Evolutionary conservation across 2,797 vertebrate genomes (phyloP).

Genomic region (Acanthurus leucopareius): DNA sequence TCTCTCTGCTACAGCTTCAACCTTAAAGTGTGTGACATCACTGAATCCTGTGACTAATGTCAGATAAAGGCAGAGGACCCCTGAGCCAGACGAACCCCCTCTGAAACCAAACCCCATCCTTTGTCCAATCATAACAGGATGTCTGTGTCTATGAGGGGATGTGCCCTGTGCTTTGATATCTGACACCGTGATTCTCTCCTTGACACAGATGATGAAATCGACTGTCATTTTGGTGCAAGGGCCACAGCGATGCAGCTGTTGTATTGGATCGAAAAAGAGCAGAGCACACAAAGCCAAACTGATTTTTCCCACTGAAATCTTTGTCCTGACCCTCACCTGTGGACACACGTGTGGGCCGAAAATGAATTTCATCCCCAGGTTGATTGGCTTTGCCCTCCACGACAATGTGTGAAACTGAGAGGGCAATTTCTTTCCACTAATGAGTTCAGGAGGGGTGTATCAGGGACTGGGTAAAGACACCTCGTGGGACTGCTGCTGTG

Average conservation of each 20-base stretch:
- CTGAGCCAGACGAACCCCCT: constrained; percentile 39
- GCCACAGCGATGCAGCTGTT: constrained; percentile 33
- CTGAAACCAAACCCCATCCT: constrained; percentile 43
- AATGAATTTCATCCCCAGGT: constrained; percentile 65
- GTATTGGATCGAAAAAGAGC: constrained; percentile 15
- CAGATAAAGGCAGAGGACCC: constrained; percentile 35
- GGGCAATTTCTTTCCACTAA: constrained; percentile 46
- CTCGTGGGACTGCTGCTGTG: constrained; percentile 50
- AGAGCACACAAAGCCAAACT: constrained; percentile 43
- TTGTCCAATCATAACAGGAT: constrained; percentile 47
- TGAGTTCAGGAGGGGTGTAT: constrained; percentile 54
- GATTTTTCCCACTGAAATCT: constrained; percentile 55
- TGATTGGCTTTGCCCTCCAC: constrained; percentile 52
- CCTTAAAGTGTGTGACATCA: constrained; percentile 39
- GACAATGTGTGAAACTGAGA: constrained; percentile 49
- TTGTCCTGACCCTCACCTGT: constrained; percentile 62
- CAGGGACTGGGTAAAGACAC: constrained; percentile 38
- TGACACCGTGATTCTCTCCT: constrained; percentile 47
- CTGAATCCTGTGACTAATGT: constrained; percentile 34
- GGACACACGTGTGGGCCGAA: constrained; percentile 25
- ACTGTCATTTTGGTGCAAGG: constrained; percentile 57
- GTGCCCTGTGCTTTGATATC: constrained; percentile 53
- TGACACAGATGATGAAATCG: constrained; percentile 69
- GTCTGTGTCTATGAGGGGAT: constrained; percentile 36
- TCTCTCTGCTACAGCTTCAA: neutral